Conservation (phyloP, 2,797 vertebrate genomes). For the Pangasius larnaudii region DNA sequence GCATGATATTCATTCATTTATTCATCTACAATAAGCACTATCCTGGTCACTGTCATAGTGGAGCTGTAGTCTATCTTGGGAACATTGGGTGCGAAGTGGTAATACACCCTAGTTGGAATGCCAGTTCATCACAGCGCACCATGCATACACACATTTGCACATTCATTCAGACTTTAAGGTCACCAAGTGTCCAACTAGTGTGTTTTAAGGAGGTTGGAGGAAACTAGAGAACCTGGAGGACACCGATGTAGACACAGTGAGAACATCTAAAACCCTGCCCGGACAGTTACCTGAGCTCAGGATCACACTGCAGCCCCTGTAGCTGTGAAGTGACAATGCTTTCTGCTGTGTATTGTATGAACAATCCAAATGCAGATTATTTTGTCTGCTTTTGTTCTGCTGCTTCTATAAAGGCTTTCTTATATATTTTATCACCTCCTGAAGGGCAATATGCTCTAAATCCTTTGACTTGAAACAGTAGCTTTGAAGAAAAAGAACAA, state of each 20-base stretch:
- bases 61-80: not conserved
- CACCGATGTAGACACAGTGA: not conserved
- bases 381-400: no score
- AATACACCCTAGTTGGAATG: not conserved
- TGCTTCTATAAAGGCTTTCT: not conserved
- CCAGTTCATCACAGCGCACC: not conserved
- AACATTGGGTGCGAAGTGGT: not conserved
- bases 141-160: not conserved
- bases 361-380: no score
- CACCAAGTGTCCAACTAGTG: not conserved
- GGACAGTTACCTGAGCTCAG: not conserved
- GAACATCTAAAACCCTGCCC: not conserved
- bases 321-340: not conserved
- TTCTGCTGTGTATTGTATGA: not conserved
- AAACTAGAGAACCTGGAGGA: not conserved
- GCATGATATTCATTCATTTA: not conserved
- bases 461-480: not conserved
- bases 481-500: conserved; percentile 2
- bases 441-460: not conserved
- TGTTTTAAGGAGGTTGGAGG: not conserved
- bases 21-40: not conserved
- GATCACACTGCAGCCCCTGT: not conserved
- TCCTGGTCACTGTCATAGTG: not conserved
- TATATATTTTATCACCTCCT: not conserved
- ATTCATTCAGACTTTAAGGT: not conserved